These are phyloP conservation scores for Mactra quadrangularis DNA, from an alignment of 1,140 invertebrate genomes.

Conservation along the genomic window DNA sequence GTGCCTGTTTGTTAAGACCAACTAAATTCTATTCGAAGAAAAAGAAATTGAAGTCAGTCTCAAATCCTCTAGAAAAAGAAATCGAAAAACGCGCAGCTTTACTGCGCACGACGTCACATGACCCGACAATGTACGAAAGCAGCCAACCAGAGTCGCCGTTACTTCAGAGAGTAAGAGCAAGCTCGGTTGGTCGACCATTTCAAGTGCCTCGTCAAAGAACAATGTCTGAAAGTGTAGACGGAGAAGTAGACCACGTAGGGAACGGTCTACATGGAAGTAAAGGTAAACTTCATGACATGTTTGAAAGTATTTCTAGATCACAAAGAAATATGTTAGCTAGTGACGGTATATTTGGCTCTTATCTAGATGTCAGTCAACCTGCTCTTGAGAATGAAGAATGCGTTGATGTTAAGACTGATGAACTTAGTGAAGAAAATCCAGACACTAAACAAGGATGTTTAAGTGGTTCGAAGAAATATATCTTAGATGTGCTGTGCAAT, in stretches of 20 bases:
- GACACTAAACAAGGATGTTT: too few species aligned
- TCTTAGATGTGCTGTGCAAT: not conserved
- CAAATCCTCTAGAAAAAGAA: not conserved
- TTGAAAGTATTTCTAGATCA: not conserved
- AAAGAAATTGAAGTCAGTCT: too few species aligned
- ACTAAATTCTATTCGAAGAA: slow-evolving; percentile 12
- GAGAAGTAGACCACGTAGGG: not conserved
- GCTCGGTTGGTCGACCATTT: not conserved
- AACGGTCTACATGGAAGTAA: slow-evolving; percentile 1
- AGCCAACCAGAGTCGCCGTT: not conserved
- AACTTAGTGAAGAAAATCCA: not conserved
- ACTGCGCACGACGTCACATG: not conserved
- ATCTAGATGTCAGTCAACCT: not conserved
- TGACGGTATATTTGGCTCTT: slow-evolving; percentile 29
- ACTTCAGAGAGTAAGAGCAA: not conserved
- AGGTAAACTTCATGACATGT: not conserved
- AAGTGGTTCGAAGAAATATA: not conserved
- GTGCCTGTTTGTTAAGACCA: slow-evolving; percentile 14
- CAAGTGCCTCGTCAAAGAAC: not conserved
- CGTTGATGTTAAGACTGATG: not conserved
- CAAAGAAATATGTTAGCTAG: not conserved
- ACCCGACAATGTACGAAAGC: not conserved
- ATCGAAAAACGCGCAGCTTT: not conserved
- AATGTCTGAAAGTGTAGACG: not conserved
- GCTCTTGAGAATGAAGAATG: not conserved